Evolutionary conservation across 2,888 invertebrate species (phyloP), one percentile per base, ranked within the genome.

Genomic region (Microctonus brassicae): DNA sequence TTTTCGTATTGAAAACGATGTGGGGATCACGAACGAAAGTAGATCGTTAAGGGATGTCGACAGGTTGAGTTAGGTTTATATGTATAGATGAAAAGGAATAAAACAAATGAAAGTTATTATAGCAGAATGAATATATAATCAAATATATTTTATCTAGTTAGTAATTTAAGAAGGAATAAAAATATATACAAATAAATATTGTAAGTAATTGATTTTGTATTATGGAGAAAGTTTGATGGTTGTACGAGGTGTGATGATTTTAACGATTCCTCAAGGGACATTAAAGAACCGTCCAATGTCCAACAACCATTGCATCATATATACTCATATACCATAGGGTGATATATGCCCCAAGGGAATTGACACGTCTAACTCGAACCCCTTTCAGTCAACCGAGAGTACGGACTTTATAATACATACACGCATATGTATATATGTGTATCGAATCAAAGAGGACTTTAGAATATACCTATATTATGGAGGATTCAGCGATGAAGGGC

Each of bases 181-280:
- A 10, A n/a, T 42, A n/a, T n/a, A n/a, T 42, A 3, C 42, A 1
- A 2, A 17, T n/a, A 26, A 24, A 63, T 63, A 63, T 63, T n/a
- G n/a, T n/a, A n/a, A n/a, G n/a, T 65, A 65, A 65, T 65, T 55
- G 65, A 65, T 77, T 72, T 71, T 73, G 67, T 70, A 69, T 57
- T 20, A n/a, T 47, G 17, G 7, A n/a, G 20, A 70, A 64, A 72
- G 66, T 58, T 73, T 62, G 70, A 69, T 68, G 63, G 65, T 20
- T 47, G 47, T 47, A 58, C 70, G 26, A 13, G 74, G 62, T 70
- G 75, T 74, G 77, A 73, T 77, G 76, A 77, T 77, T 77, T 83
- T 83, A 83, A 84, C 81, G 80, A 81, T 78, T 73, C 82, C 82
- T 81, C 81, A 81, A 82, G 81, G 79, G 83, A 82, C 78, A 76